Evolutionary conservation across 2,797 vertebrate genomes (phyloP), one percentile per base, ranked within the genome.

Genomic region (Acanthurus leucopareius): DNA sequence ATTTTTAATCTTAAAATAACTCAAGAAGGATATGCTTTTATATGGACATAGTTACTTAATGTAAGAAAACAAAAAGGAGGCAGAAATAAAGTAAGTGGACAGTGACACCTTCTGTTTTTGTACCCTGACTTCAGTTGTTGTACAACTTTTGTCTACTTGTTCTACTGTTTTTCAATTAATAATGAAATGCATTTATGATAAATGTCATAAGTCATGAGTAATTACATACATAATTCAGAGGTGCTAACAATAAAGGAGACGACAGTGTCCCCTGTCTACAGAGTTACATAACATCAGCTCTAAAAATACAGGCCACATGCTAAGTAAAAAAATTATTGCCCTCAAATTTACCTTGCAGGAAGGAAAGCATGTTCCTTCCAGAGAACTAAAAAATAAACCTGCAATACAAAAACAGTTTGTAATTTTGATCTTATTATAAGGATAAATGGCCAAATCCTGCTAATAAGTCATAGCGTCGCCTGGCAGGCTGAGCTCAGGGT

Each of bases 221-320:
- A 58, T 35, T 71, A 69, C 73, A 14, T 53, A 66, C 28, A 76
- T 65, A 54, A 32, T 0, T 53, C 10, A 75, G 40, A 52, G 60
- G 38, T 52, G 38, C 11, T 56, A 9, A 65, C 65, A 73, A 28
- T 42, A 42, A n/a, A n/a, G 16, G 4, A n/a, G 7, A 22, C 49
- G 38, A 66, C 32, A 82, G n/a, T 58, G 66, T 56, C 28, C n/a
- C 48, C 57, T 20, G 38, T 52, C 16, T 25, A 0, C 28, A 62
- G 6, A 32, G 71, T 85, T 82, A 54, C 32, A 47, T 54, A 80
- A 85, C 17, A 10, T 42, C 10, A 28, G 28, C 45, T 75, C 65
- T 73, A 77, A 64, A 79, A 73, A 62, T 76, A 82, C 54, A 74
- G 53, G 42, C 38, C 14, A 58, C 22, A 20, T 49, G 71, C 7